Conservation (phyloP, 1,140 invertebrate genomes). For the Lycorma delicatula region DNA sequence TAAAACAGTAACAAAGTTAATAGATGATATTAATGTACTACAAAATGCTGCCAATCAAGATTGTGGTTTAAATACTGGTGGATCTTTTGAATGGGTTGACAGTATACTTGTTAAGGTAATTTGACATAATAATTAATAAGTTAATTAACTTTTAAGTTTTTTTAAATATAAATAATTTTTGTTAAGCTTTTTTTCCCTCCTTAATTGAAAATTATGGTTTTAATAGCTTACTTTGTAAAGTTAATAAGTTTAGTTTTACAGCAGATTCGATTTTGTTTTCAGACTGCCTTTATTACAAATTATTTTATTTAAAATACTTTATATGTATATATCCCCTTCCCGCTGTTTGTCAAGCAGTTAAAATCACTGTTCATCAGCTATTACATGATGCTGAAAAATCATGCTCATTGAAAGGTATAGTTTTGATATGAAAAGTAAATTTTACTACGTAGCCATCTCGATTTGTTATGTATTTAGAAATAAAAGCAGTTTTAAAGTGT, state of each 20-base stretch:
- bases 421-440: neutral
- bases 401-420: neutral
- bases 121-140: too few species aligned
- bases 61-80: constrained; percentile 44
- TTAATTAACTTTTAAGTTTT: too few species aligned
- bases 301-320: neutral
- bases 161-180: too few species aligned
- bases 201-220: neutral
- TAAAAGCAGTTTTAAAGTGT: neutral
- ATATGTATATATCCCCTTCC: neutral
- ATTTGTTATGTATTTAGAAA: neutral
- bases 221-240: neutral
- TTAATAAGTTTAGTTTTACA: neutral
- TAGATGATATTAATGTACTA: too few species aligned
- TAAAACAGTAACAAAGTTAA: too few species aligned
- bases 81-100: constrained; percentile 97
- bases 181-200: too few species aligned
- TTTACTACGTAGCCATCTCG: neutral
- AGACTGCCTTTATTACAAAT: neutral
- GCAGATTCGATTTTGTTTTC: neutral
- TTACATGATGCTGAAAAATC: neutral
- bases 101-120: constrained; percentile 78
- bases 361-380: neutral
- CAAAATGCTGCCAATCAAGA: too few species aligned
- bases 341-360: neutral